These are phyloP conservation scores for Embidobia sp. DNA, from an alignment of 2,888 invertebrate genomes.

Conservation along the genomic window DNA sequence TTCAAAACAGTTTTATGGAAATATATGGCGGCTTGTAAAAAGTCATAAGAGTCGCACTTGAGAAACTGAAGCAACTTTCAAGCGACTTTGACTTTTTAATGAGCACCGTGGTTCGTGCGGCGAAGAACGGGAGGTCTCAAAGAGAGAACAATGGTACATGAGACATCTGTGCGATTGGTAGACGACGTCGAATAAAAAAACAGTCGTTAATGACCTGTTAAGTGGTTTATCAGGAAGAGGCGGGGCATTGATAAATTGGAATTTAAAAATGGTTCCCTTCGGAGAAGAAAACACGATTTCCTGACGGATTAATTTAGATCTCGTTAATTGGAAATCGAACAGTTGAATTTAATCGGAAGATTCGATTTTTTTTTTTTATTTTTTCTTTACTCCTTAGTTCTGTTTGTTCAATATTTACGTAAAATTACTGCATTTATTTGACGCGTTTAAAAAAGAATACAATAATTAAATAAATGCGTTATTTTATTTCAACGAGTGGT, in stretches of 20 bases:
- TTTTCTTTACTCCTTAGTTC: no score
- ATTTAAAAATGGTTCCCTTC: not conserved
- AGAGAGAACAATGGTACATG: not conserved
- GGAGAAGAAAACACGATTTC: slow-evolving; percentile 3
- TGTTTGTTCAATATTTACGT: no score
- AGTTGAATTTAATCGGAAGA: not conserved
- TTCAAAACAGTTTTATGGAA: no score
- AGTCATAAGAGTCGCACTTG: no score
- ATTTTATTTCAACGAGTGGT: no score
- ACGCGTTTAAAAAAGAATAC: not conserved
- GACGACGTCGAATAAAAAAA: slow-evolving; percentile 8
- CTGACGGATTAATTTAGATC: no score
- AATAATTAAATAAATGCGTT: not conserved
- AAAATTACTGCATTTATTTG: not conserved
- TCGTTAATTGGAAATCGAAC: not conserved
- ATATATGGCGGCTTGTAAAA: no score
- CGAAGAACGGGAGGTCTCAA: no score
- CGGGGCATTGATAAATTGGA: slow-evolving; percentile 19
- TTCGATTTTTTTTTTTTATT: no score
- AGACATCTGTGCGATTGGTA: slow-evolving; percentile 37
- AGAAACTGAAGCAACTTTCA: no score
- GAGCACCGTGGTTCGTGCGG: no score
- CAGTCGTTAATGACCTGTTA: slow-evolving; percentile 14
- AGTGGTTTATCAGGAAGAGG: slow-evolving; percentile 23
- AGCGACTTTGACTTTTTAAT: slow-evolving; percentile 33